Evolutionary conservation across 2,797 vertebrate genomes (phyloP).

Genomic region (Cynopterus sphinx): DNA sequence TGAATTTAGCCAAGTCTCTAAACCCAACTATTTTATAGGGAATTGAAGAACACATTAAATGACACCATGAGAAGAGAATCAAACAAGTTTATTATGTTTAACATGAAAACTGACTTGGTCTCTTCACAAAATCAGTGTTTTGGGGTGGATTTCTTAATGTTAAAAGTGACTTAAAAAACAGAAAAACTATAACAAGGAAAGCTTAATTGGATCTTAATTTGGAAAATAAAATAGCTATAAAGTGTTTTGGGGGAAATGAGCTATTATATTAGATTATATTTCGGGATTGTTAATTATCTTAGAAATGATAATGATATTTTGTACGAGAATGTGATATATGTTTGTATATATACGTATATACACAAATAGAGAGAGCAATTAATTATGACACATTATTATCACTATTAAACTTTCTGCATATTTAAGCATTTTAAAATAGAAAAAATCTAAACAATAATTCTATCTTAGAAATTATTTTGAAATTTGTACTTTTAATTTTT

Average conservation of each 20-base stretch:
- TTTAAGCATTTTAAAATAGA: not conserved
- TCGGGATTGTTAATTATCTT: not conserved
- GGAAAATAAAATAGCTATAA: not conserved
- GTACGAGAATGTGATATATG: not conserved
- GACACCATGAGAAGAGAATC: not conserved
- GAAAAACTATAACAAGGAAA: not conserved
- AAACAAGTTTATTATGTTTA: not conserved
- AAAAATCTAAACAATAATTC: not conserved
- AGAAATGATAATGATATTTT: not conserved
- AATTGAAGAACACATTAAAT: not conserved
- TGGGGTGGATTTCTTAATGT: not conserved
- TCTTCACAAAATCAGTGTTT: not conserved
- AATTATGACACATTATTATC: not conserved
- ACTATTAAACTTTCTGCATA: not conserved
- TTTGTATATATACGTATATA: not conserved
- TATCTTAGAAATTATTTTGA: not conserved
- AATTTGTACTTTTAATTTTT: not conserved
- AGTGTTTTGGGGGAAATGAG: not conserved
- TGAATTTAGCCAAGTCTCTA: not conserved
- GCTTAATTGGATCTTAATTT: not conserved
- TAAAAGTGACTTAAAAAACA: not conserved
- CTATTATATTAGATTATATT: not conserved
- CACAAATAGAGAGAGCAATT: not conserved
- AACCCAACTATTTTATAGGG: not conserved
- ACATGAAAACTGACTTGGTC: not conserved